phyloP scores from a whole-genome alignment of 2,888 invertebrate species.

The Margaritifera margaritifera region DNA sequence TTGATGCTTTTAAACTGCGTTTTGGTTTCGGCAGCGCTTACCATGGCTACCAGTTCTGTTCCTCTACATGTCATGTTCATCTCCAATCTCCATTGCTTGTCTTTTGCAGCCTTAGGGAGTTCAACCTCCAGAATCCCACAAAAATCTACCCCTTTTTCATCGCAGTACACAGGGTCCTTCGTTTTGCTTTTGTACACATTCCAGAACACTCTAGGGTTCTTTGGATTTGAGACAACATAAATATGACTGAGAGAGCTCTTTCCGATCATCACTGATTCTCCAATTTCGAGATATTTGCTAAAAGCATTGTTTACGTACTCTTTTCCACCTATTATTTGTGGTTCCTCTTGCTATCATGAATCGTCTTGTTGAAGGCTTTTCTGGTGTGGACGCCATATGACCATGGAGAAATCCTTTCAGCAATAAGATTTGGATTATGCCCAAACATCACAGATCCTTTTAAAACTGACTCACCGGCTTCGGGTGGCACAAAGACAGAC shows the following conservation, averaged over 20 bases:
- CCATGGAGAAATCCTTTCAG: conserved; percentile 29
- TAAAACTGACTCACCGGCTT: conserved; percentile 28
- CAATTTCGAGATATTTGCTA: conserved; percentile 28
- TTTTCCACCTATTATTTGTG: conserved; percentile 19
- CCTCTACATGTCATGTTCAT: neutral
- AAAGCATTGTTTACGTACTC: conserved; percentile 25
- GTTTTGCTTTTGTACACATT: neutral
- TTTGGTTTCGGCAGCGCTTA: too few species aligned
- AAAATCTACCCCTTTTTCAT: neutral
- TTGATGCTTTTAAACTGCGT: too few species aligned
- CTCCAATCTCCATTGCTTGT: neutral
- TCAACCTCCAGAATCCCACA: neutral
- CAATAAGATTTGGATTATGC: conserved; percentile 31
- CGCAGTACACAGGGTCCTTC: neutral
- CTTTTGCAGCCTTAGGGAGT: neutral
- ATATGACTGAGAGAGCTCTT: neutral
- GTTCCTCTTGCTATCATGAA: conserved; percentile 9
- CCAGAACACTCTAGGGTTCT: neutral
- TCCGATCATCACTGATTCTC: conserved; percentile 22
- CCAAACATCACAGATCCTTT: conserved; percentile 43
- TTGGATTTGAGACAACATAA: neutral
- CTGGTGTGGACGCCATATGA: conserved; percentile 39
- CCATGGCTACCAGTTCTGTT: conserved; percentile 2
- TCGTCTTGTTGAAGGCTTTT: conserved; percentile 11
- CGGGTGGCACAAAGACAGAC: conserved; percentile 25